Base-by-base conservation (phyloP, 2,113 vertebrate genomes). In the Sinosuthora webbiana region DNA sequence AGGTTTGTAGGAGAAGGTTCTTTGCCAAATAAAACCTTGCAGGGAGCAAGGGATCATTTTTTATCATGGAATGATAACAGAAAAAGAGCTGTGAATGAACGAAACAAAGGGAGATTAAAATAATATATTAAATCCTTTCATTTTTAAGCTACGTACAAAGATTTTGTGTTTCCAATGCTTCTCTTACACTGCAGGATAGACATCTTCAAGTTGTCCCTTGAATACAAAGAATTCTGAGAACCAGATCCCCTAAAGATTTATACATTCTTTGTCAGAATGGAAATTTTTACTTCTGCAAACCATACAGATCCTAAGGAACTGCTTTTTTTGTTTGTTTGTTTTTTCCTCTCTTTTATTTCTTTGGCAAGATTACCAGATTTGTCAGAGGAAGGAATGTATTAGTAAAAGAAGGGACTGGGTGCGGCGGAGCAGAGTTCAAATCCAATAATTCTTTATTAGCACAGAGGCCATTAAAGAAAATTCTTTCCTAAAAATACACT, bases 351-450 rank as follows among this genome's bases (percentile, higher is more conserved):
- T 77, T 44, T 67, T 84, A 20, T 33, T 33, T 16, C 4, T 69
- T 92, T 93, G 86, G 76, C 73, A 63, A 93, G 17, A 13, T 44
- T 59, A 77, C 35, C 0, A 1, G 42, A 86, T 30, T 28, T 83
- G 30, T 90, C 75, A 85, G 31, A 86, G 68, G 78, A 93, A 88
- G 60, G 82, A 95, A 88, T 86, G 55, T 63, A 88, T 95, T 83
- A 89, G 59, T 17, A 93, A 67, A 80, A 60, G 70, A 91, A 73
- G 24, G 21, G 53, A 86, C 63, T 35, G 63, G 77, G 41, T 83
- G 68, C 6, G 27, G 59, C 7, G 1, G 33, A 92, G 42, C 27
- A 86, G 55, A 92, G 85, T 86, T 95, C 82, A 95, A 74, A 63
- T 83, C 9, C 55, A 80, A 23, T 37, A 74, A 85, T 50, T 77